Base-by-base conservation (phyloP, 2,797 vertebrate species). In the Falco rusticolus region DNA sequence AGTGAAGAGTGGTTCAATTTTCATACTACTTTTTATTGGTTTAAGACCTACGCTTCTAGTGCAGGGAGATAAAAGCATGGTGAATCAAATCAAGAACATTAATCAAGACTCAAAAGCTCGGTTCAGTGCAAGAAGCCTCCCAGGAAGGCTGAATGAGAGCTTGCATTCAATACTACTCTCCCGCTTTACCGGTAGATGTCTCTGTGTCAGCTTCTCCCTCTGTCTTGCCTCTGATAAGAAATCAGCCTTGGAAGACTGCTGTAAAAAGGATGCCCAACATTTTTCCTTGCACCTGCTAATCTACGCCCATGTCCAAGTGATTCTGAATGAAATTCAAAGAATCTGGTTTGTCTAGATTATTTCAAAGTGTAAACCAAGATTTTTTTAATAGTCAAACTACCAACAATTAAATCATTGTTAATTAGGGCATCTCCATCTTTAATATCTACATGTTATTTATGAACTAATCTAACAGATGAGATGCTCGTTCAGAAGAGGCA, bases 101-200 rank as follows among this genome's bases (percentile, higher is more conserved):
- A 34, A 72, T 47, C n/a, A 80, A 59, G 53, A 43, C 3, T 2
- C 31, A 74, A 77, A 64, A 29, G 5, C 8, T 75, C 41, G 54
- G 11, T 19, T 56, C n/a, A 12, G 12, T 24, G 15, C 29, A 64
- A 70, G 39, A 81, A 71, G 9, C 39, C 39, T 74, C 39, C 47
- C 29, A 75, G 17, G 33, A 77, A 83, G 17, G 17, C 21, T 72
- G 45, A 43, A 56, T 5, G 43, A 70, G 50, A 0, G 1, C 19
- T 54, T 41, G 29, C 10, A n/a, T 54, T 63, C 11, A 2, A 16
- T 17, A 64, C 20, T 33, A 20, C 87, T 94, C 43, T 94, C 25
- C 18, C 50, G 29, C 29, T 59, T 90, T 82, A 78, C 96, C 34
- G 16, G 90, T 69, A 97, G 91, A 93, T 97, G 97, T 97, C 89